Percentiles rank a stretch among this genome's conserved stretches.
Evolutionary conservation across 2,888 invertebrate species (phyloP).

Genomic region (Nomada ferruginata): DNA sequence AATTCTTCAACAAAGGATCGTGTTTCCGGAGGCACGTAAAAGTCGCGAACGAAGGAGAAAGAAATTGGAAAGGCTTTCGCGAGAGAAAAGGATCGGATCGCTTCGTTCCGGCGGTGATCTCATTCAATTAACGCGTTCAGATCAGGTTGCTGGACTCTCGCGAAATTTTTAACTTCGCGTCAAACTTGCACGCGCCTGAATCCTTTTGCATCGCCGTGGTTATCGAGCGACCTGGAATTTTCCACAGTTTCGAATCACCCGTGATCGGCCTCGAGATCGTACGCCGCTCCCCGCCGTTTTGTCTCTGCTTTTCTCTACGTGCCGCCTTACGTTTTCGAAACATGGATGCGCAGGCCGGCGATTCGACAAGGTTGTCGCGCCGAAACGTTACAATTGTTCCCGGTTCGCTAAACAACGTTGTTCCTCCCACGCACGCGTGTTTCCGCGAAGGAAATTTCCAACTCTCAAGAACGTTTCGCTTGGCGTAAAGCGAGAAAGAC

Average conservation of each 20-base stretch:
- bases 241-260: constrained; percentile 46
- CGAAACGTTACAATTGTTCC: constrained; percentile 1
- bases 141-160: constrained; percentile 51
- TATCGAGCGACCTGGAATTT: constrained; percentile 73
- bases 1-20: constrained; percentile 19
- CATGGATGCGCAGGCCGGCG: neutral
- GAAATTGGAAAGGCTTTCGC: neutral
- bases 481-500: neutral
- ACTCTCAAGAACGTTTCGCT: neutral
- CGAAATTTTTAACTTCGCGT: constrained; percentile 60
- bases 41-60: neutral
- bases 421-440: neutral
- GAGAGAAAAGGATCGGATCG: constrained; percentile 22
- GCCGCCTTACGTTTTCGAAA: neutral
- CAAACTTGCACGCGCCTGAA: constrained; percentile 53
- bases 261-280: too few species aligned
- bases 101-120: constrained; percentile 36
- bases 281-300: neutral
- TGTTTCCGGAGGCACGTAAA: neutral
- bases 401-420: neutral
- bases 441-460: constrained; percentile 7
- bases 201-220: constrained; percentile 67
- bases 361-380: neutral
- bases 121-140: constrained; percentile 52
- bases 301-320: neutral